Base-by-base conservation (phyloP, 64 coral and sea anemone species). In the Anthopleura sola region DNA sequence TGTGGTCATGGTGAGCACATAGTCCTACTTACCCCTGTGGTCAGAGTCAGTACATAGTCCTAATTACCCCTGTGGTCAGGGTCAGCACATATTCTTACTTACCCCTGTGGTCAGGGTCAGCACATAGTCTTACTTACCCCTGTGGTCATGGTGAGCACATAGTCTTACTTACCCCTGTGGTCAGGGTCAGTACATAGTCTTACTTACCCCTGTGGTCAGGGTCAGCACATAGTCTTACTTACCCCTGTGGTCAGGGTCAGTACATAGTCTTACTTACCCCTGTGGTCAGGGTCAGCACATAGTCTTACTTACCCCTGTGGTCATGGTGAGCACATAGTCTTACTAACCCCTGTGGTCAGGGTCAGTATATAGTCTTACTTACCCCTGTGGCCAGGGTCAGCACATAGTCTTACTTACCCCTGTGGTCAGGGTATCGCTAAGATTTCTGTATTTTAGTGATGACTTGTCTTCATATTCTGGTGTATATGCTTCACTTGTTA, bases 401-500 rank as follows among this genome's bases (percentile, higher is more conserved):
- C 12, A 12, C 57, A 62, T 24, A 9, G 19, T 62, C 57, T 62
- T 38, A 77, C 89, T 79, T 36, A 90, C 89, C 89, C 84, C 82
- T 62, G 20, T 50, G 10, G 32, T 86, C 8, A 91, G 20, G 23
- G 77, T 81, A 15, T 36, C 55, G 24, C 75, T 54, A 10, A 91
- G 78, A 32, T 26, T 49, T 80, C 55, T 91, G 44, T 66, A 91
- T 55, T 44, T 55, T 29, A 32, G 58, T 32, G 89, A 86, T 44
- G 26, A 60, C 53, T 81, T 44, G 36, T 91, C 55, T 81, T 40
- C 78, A 75, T 80, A 85, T 15, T 91, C 56, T 8, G 78, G 26
- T 14, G 56, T 86, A 78, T 82, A 91, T 12, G 17, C 51, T 86
- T 86, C 89, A 66, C 60, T 91, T 16, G 47, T 81, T 37, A 91